Evolutionary conservation across 2,888 invertebrate species (phyloP).

Genomic region (Heliconius ethilla): DNA sequence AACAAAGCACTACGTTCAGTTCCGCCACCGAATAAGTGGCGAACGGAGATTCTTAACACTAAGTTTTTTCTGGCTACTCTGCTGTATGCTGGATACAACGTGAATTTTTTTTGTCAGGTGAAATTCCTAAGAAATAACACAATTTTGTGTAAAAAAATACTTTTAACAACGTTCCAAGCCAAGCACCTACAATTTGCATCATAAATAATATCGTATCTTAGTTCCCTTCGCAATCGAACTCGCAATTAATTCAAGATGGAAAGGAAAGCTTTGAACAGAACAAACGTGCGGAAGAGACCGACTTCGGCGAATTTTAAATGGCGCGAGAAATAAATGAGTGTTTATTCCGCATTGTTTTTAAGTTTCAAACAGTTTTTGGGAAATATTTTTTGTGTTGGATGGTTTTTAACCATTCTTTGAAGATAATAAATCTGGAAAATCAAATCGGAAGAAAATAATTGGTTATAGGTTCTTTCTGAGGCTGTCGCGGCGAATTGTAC

Average conservation of each 20-base stretch:
- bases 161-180: conserved; percentile 1
- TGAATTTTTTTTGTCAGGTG: no score
- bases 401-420: background rate
- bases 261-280: conserved; percentile 46
- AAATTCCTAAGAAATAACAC: background rate
- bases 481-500: no score
- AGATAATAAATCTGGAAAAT: no score
- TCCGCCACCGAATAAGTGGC: no score
- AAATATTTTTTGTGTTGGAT: background rate
- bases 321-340: conserved; percentile 38
- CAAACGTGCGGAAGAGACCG: conserved; percentile 46
- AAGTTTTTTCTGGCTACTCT: background rate
- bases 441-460: no score
- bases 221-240: conserved; percentile 46
- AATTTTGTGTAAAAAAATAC: background rate
- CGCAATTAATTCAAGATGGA: conserved; percentile 50
- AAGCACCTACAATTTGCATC: conserved; percentile 33
- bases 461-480: no score
- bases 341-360: conserved; percentile 39
- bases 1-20: no score
- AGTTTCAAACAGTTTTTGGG: conserved; percentile 30
- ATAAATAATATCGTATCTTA: conserved; percentile 39
- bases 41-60: background rate
- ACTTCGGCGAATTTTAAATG: conserved; percentile 45
- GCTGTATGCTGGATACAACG: background rate